Conservation (phyloP, 1,140 invertebrate species). For the Drosophila ogumai region DNA sequence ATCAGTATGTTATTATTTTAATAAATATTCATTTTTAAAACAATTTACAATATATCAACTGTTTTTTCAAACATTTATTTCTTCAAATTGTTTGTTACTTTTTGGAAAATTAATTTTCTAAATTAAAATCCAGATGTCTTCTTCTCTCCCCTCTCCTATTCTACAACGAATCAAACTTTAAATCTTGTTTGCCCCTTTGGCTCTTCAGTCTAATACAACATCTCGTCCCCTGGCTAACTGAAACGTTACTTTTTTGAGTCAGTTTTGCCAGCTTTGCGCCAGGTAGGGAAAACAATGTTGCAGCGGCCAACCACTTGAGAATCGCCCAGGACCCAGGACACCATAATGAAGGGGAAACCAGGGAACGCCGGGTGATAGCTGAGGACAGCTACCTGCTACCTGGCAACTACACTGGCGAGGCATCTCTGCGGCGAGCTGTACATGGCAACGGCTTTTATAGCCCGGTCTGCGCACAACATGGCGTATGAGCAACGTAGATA, state of each 20-base stretch:
- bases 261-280: slow-evolving; percentile 32
- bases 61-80: no score
- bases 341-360: slow-evolving; percentile 9
- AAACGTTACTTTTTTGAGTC: slow-evolving; percentile 40
- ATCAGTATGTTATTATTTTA: no score
- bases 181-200: slow-evolving; percentile 39
- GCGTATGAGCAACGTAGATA: slow-evolving; percentile 66
- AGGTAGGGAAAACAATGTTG: slow-evolving; percentile 40
- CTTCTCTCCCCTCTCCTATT: neutral
- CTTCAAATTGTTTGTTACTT: no score
- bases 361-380: neutral
- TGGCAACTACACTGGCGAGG: slow-evolving; percentile 57
- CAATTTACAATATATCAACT: no score
- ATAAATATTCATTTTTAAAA: no score
- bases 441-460: slow-evolving; percentile 80
- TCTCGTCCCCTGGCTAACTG: slow-evolving; percentile 25
- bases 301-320: slow-evolving; percentile 38
- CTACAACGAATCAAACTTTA: slow-evolving; percentile 44
- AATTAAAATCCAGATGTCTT: neutral
- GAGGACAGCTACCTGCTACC: slow-evolving; percentile 32
- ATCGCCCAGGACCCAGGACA: slow-evolving; percentile 22
- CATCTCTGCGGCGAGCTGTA: slow-evolving; percentile 61
- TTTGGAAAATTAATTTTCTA: no score
- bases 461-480: slow-evolving; percentile 73
- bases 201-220: slow-evolving; percentile 24